Evolutionary conservation across 2,113 vertebrate species (phyloP).

Genomic region (Corythornis vintsioides): DNA sequence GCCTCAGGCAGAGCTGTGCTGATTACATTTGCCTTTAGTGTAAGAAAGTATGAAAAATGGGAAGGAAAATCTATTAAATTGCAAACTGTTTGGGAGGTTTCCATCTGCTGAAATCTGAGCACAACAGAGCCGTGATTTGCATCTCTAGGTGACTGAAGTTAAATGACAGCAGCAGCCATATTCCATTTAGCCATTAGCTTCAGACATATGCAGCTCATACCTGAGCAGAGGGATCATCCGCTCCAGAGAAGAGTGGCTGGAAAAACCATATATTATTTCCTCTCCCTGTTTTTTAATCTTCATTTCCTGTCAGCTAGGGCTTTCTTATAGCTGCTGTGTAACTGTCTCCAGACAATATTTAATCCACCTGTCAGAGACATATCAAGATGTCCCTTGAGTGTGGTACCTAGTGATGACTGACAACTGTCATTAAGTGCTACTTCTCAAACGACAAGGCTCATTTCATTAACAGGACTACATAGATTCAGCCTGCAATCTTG

Average conservation of each 20-base stretch:
- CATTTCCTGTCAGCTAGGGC: conserved; percentile 41
- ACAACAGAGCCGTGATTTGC: not conserved
- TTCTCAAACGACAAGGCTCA: not conserved
- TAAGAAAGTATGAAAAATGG: not conserved
- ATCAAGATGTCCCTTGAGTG: conserved; percentile 26
- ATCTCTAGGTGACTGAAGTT: not conserved
- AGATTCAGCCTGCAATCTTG: not conserved
- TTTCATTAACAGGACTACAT: conserved; percentile 28
- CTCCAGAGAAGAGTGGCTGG: not conserved
- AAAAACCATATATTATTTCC: conserved; percentile 49
- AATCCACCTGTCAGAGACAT: not conserved
- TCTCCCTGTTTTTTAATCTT: not conserved
- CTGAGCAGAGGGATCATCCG: conserved; percentile 14
- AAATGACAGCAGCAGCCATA: not conserved
- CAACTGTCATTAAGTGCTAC: conserved; percentile 8
- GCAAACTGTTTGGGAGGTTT: not conserved
- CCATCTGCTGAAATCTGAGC: not conserved
- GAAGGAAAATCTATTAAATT: not conserved
- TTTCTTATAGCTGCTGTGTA: conserved; percentile 7
- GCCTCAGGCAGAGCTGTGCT: not conserved
- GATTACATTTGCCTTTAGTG: not conserved
- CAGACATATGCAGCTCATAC: not conserved
- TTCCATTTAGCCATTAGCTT: not conserved
- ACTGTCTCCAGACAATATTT: conserved; percentile 30
- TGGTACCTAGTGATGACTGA: conserved; percentile 32